Evolutionary conservation across 2,113 vertebrate genomes (phyloP), one percentile per base, ranked within the genome.

Genomic region (Camelus bactrianus): DNA sequence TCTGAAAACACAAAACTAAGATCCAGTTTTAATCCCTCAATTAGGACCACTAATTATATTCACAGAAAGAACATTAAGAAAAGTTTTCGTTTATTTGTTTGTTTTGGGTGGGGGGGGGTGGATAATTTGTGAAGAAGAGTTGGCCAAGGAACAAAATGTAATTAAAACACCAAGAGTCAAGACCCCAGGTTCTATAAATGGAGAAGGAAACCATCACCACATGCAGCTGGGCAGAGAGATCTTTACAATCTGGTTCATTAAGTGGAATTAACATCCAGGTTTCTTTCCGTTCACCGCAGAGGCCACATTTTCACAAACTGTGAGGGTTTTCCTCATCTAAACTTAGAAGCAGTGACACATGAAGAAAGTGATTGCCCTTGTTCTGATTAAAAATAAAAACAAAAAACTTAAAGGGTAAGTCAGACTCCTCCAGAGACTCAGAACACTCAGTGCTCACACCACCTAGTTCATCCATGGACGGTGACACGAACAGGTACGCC

Each of bases 101-200:
- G 54, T 19, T 38, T 46, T 75, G 42, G 42, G 54, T 69, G 46
- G 67, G 80, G 38, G 38, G 38, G 5, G 38, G 5, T 5, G 38
- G 38, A 42, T 94, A 91, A 81, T 88, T 60, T 70, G 48, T 52
- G 17, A 93, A 93, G 73, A 94, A 89, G 54, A 89, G 81, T 69
- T 95, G 50, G 87, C 58, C 79, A 26, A 82, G 76, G 90, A 97
- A 98, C 92, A 79, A 70, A 97, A 93, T 28, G 62, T 20, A 97
- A 92, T 84, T 72, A 82, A 77, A 93, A 97, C 58, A 30, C 60
- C 67, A 92, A 32, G 72, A 94, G 35, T 24, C 42, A 86, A 97
- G 65, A 83, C 50, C 26, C 8, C 58, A 75, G 70, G 32, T 19
- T 83, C 73, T 30, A 3, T 35, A 89, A 93, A 79, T 24, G 64